Percentiles rank a stretch among this genome's conserved stretches.
Conservation (phyloP, 2,797 vertebrate species). For the Macrochelys suwanniensis region DNA sequence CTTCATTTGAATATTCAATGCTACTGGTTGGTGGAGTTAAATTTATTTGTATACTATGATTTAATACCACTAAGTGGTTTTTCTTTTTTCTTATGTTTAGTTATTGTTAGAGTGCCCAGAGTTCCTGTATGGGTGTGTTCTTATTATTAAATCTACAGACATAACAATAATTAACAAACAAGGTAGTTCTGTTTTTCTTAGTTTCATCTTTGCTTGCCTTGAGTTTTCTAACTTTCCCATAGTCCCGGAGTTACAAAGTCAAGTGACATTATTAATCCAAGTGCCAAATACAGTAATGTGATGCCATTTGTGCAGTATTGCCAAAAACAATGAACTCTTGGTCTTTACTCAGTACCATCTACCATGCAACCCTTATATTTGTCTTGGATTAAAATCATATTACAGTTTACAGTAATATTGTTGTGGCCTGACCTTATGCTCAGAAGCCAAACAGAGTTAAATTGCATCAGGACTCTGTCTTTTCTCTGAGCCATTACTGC, state of each 20-base stretch:
- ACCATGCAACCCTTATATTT: background rate
- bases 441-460: background rate
- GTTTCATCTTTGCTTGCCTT: background rate
- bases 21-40: background rate
- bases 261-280: background rate
- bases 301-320: background rate
- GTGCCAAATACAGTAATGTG: background rate
- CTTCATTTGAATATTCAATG: background rate
- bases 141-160: background rate
- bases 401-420: slow-evolving; percentile 43
- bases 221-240: background rate
- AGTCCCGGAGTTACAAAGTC: background rate
- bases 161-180: background rate
- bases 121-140: fast-evolving
- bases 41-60: background rate
- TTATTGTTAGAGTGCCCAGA: background rate
- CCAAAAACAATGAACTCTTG: slow-evolving; percentile 16
- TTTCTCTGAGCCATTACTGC: background rate
- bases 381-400: slow-evolving; percentile 31
- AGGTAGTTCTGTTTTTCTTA: background rate
- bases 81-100: background rate
- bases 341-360: background rate
- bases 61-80: background rate
- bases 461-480: background rate
- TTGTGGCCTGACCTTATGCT: background rate